A percentile compares a stretch with the other conserved stretches of the same genome.
Conservation (phyloP, 2,113 vertebrate species). For the Podarcis raffonei region DNA sequence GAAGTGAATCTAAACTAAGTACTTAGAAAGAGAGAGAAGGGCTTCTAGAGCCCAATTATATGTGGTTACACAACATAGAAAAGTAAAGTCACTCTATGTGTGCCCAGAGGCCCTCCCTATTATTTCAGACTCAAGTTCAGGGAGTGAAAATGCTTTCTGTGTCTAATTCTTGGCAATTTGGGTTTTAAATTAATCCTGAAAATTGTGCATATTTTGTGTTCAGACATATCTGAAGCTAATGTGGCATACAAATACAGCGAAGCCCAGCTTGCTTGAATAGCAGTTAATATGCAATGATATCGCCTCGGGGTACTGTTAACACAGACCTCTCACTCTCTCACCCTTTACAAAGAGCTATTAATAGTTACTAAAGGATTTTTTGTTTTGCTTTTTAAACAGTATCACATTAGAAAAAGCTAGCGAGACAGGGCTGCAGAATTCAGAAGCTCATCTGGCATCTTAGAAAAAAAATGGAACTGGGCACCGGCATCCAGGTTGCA, state of each 20-base stretch:
- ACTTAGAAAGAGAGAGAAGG: no score
- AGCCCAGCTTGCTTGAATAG: not conserved
- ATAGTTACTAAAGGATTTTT: not conserved
- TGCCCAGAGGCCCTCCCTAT: not conserved
- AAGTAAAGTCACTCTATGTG: not conserved
- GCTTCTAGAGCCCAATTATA: no score
- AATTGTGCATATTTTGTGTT: not conserved
- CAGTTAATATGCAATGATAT: constrained; percentile 4
- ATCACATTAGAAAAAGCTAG: not conserved
- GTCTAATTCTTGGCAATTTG: not conserved
- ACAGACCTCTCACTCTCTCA: not conserved
- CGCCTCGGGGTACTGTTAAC: not conserved
- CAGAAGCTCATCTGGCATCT: not conserved
- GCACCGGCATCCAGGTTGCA: not conserved
- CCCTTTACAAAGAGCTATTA: not conserved
- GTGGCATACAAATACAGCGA: not conserved
- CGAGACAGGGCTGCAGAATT: not conserved
- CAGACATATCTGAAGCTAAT: not conserved
- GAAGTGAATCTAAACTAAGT: not conserved
- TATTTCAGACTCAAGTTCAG: not conserved
- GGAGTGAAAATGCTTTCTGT: not conserved
- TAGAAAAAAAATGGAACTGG: not conserved
- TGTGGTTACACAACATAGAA: not conserved
- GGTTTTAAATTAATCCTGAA: not conserved
- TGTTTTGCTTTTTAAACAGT: not conserved